Percentiles rank a stretch among this genome's conserved stretches.
Conservation (phyloP, 1,140 invertebrate species). For the Paralvinella palmiformis region DNA sequence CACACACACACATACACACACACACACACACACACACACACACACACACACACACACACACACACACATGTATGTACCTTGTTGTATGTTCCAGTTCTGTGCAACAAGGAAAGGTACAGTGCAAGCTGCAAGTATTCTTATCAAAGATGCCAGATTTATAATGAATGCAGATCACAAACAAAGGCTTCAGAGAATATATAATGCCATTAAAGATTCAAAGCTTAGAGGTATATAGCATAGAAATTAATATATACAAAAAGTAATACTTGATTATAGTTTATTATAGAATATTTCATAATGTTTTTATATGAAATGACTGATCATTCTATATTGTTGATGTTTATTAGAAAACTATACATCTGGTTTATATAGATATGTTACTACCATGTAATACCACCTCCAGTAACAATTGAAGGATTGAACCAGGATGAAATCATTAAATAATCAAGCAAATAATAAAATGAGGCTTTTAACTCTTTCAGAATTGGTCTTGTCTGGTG, state of each 20-base stretch:
- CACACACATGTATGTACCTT: not conserved
- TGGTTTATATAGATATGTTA: too few relatives aligned
- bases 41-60: not conserved
- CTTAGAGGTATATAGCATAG: slow-evolving; percentile 58
- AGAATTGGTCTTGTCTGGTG: slow-evolving; percentile 57
- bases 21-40: not conserved
- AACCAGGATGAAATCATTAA: too few relatives aligned
- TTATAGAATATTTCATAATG: too few relatives aligned
- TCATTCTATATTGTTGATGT: too few relatives aligned
- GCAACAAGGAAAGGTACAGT: slow-evolving; percentile 67
- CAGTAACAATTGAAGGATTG: too few relatives aligned
- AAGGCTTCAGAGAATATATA: slow-evolving; percentile 48
- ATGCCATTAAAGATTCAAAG: slow-evolving; percentile 58
- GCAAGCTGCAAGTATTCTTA: slow-evolving; percentile 61
- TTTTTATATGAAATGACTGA: too few relatives aligned
- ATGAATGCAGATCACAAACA: slow-evolving; percentile 55
- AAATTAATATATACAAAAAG: too few relatives aligned
- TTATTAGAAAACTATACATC: too few relatives aligned
- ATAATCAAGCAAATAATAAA: too few relatives aligned
- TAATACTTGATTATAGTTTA: too few relatives aligned
- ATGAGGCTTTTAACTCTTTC: too few relatives aligned
- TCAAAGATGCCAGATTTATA: slow-evolving; percentile 57
- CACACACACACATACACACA: not conserved
- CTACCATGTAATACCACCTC: too few relatives aligned
- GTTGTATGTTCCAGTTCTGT: slow-evolving; percentile 59